Conservation (phyloP, 2,113 vertebrate genomes). For the Noturus placidus region DNA sequence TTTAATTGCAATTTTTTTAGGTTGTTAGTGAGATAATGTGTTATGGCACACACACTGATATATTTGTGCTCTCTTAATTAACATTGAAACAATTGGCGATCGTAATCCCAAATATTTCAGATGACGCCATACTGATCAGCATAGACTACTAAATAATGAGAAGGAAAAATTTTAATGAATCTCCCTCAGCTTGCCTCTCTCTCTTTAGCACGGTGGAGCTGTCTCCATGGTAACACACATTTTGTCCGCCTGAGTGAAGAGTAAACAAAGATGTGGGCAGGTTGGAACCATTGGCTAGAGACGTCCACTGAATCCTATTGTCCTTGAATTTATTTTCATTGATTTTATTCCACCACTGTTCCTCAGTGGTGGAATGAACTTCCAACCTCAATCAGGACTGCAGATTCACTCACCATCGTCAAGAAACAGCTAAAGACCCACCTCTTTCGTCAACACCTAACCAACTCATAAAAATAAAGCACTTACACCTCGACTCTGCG, state of each 20-base stretch:
- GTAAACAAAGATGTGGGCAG: constrained; percentile 40
- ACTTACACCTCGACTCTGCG: too few relatives aligned
- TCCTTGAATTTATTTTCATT: constrained; percentile 23
- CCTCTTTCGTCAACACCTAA: too few relatives aligned
- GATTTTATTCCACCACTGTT: too few relatives aligned
- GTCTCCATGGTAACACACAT: constrained; percentile 48
- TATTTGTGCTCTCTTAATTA: background rate
- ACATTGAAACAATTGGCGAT: background rate
- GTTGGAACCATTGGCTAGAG: constrained; percentile 24
- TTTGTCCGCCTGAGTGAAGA: constrained; percentile 22
- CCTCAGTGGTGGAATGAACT: too few relatives aligned
- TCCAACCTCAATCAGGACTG: too few relatives aligned
- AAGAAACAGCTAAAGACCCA: too few relatives aligned
- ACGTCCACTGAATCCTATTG: constrained; percentile 10
- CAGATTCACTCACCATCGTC: too few relatives aligned
- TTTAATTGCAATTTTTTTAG: background rate
- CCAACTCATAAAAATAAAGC: too few relatives aligned
- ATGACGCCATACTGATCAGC: constrained; percentile 21
- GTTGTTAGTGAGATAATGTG: background rate
- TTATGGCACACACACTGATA: background rate
- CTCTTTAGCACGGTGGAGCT: background rate
- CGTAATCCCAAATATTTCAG: background rate
- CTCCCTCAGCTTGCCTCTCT: background rate
- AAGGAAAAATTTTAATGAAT: constrained; percentile 21
- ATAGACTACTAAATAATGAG: constrained; percentile 14